Evolutionary conservation across 2,797 vertebrate species (phyloP), one percentile per base, ranked within the genome.

Genomic region (Spondyliosoma cantharus): DNA sequence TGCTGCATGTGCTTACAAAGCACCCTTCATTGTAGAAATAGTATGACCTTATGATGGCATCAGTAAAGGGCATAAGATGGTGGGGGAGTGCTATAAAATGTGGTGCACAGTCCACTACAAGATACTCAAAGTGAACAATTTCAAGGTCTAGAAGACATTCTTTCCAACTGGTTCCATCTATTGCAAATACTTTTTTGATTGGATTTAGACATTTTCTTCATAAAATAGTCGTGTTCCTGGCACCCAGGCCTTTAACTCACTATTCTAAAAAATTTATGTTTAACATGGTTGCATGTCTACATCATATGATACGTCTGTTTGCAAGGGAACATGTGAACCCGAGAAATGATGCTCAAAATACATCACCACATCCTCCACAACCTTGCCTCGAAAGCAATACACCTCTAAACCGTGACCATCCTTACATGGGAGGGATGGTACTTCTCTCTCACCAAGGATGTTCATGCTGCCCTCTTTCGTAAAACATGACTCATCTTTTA

Each of bases 1-100:
- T 67, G 53, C 74, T 79, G 80, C 71, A 46, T 69, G 79, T 80
- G 42, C 74, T 78, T 80, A 50, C 82, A 89, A 87, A 91, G 83
- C 84, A 88, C 80, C 82, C 91, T 71, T 79, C 52, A 48, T 43
- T 64, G 69, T 67, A 80, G 64, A 89, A 87, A 81, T 49, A 71
- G 58, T 25, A 63, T 70, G 52, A 60, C 57, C 61, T 71, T 43
- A 43, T 72, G 75, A 67, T 72, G 72, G 64, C 37, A 72, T 84
- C 62, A 64, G 32, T 54, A 65, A 63, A 60, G n/a, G n/a, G 15
- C 4, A 17, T 42, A 13, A 45, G 24, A 66, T 32, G n/a, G 16
- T 5, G n/a, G 4, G 8, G 32, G 11, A 27, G 71, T 15, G 74
- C 67, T 78, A 16, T 9, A n/a, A 71, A 76, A 64, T 52, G 12